Evolutionary conservation across 2,113 vertebrate genomes (phyloP).

Genomic region (Vicugna pacos): DNA sequence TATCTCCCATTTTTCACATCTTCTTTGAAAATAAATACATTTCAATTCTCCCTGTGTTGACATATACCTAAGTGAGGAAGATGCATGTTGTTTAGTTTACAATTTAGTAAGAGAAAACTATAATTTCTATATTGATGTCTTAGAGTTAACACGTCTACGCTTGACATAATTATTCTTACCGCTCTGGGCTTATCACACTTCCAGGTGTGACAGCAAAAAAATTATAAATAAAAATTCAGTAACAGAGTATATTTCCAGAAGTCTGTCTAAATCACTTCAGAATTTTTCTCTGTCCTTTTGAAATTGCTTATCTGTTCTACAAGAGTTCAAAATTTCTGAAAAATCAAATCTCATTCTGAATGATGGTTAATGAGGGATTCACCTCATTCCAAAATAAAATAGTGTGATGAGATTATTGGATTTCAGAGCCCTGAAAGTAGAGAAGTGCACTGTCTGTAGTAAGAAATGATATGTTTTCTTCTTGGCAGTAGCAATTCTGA

Average conservation of each 20-base stretch:
- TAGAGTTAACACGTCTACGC: background rate
- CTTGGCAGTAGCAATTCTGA: background rate
- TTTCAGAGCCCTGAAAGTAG: background rate
- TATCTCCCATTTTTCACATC: background rate
- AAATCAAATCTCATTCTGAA: background rate
- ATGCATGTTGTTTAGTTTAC: background rate
- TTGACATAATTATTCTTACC: conserved; percentile 27
- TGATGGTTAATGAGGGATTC: background rate
- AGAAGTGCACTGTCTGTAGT: background rate
- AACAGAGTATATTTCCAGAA: background rate
- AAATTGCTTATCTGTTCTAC: background rate
- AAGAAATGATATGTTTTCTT: background rate
- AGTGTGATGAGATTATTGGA: background rate
- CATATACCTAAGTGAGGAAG: conserved; percentile 31
- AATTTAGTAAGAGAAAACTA: background rate
- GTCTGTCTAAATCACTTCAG: background rate
- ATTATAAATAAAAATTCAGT: background rate
- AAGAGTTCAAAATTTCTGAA: conserved; percentile 9
- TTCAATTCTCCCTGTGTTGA: background rate
- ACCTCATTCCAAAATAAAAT: conserved; percentile 26
- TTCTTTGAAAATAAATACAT: background rate
- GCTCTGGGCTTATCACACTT: background rate
- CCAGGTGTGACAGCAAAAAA: background rate
- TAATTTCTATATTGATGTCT: background rate
- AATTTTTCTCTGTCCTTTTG: conserved; percentile 2